Conservation (phyloP, 1,140 invertebrate species). For the Lasioglossum albipes region DNA sequence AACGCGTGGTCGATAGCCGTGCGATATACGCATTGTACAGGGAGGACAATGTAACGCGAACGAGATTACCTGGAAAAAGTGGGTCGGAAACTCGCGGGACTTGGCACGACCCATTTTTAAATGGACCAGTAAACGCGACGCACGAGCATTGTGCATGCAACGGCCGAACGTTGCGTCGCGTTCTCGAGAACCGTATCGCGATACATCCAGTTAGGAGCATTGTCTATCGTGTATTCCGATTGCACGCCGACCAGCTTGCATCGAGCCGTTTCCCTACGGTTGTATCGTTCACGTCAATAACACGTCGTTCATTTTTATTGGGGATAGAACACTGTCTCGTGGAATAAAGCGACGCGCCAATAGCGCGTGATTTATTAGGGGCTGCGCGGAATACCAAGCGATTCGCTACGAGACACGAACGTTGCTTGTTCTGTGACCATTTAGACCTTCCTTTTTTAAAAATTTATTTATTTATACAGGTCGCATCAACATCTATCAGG, state of each 20-base stretch:
- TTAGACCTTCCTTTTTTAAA: too few species aligned
- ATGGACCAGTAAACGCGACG: neutral
- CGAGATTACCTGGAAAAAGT: conserved; percentile 32
- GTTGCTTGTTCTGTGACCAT: neutral
- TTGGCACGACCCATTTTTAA: conserved; percentile 50
- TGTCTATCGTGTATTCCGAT: neutral
- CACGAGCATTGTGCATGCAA: neutral
- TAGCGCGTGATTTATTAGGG: neutral
- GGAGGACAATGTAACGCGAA: conserved; percentile 12
- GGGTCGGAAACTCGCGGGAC: conserved; percentile 35
- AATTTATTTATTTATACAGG: too few species aligned
- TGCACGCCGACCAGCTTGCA: neutral
- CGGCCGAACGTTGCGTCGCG: neutral
- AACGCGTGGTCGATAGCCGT: neutral
- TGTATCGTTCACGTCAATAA: conserved; percentile 11
- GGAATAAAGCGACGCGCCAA: neutral
- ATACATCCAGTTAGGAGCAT: neutral
- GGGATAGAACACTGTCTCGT: neutral
- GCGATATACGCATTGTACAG: conserved; percentile 12
- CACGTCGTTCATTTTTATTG: neutral
- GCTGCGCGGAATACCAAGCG: neutral
- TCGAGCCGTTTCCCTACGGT: neutral
- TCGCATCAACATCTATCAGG: too few species aligned
- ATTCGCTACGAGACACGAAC: neutral
- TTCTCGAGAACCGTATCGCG: conserved; percentile 6